Conservation (phyloP, 2,797 vertebrate genomes). For the Leptatherina wallacei region DNA sequence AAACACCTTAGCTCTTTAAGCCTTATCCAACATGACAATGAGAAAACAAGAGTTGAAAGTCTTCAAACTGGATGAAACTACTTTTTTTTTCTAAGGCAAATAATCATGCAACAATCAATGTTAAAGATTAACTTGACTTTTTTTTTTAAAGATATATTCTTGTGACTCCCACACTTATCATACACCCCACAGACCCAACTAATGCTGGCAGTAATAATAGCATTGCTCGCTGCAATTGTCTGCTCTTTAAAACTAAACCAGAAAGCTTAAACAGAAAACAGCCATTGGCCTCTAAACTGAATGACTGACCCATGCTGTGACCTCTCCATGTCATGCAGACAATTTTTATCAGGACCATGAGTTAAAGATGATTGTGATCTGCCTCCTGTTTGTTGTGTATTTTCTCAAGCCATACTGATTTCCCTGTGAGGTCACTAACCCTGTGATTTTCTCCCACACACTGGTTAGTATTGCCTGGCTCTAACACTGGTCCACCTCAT, state of each 20-base stretch:
- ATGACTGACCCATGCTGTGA: slow-evolving; percentile 39
- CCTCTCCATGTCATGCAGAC: slow-evolving; percentile 47
- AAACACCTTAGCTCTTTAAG: no score
- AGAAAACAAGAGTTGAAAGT: no score
- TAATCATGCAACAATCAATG: neutral
- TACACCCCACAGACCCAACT: neutral
- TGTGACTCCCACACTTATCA: neutral
- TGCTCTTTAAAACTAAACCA: slow-evolving; percentile 14
- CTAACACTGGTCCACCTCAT: slow-evolving; percentile 65
- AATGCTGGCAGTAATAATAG: neutral
- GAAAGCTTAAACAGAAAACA: slow-evolving; percentile 30
- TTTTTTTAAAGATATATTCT: neutral
- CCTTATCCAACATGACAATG: no score
- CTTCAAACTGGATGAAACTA: neutral
- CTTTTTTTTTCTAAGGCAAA: no score
- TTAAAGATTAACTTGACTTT: neutral
- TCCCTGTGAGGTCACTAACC: slow-evolving; percentile 78
- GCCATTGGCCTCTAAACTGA: slow-evolving; percentile 30
- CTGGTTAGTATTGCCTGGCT: slow-evolving; percentile 61
- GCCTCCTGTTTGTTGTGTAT: slow-evolving; percentile 78
- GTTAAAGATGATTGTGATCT: slow-evolving; percentile 60
- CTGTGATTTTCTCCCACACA: slow-evolving; percentile 81
- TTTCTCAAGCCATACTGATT: slow-evolving; percentile 80
- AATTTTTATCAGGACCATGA: slow-evolving; percentile 59
- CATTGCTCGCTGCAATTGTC: neutral